These are phyloP conservation scores for Phaonia tiefii DNA, from an alignment of 2,888 invertebrate genomes.

Conservation along the genomic window DNA sequence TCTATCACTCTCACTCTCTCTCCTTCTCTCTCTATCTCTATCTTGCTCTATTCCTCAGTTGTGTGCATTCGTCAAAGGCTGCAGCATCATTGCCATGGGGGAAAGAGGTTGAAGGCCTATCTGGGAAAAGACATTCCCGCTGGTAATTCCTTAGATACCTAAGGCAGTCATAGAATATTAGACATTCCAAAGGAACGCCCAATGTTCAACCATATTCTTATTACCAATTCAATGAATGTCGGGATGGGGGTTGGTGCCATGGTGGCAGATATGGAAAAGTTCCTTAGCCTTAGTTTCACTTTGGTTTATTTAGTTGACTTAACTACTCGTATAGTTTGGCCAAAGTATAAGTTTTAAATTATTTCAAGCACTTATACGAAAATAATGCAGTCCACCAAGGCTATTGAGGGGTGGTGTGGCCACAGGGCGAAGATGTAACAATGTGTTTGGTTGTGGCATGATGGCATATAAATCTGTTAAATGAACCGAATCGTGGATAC, in stretches of 20 bases:
- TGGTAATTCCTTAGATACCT: background rate
- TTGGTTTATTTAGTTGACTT: constrained; percentile 50
- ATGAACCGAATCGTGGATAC: constrained; percentile 21
- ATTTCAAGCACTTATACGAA: constrained; percentile 62
- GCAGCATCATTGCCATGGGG: background rate
- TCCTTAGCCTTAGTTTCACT: constrained; percentile 54
- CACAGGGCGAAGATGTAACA: background rate
- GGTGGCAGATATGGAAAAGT: constrained; percentile 42
- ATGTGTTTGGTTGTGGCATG: background rate
- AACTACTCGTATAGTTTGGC: constrained; percentile 62
- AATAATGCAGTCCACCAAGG: constrained; percentile 10
- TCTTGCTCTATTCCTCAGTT: no score
- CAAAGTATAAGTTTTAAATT: constrained; percentile 69
- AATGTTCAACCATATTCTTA: constrained; percentile 53
- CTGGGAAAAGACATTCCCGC: constrained; percentile 21
- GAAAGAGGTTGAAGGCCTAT: background rate
- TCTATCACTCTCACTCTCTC: background rate
- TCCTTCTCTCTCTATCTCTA: background rate
- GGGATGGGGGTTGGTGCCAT: background rate
- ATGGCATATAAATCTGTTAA: background rate
- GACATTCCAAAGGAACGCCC: background rate
- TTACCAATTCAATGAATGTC: constrained; percentile 62
- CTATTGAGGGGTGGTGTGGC: background rate
- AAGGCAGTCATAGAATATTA: background rate
- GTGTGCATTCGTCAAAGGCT: constrained; percentile 10